These are phyloP conservation scores for Tenrec ecaudatus DNA, from an alignment of 2,113 vertebrate species.

Conservation along the genomic window DNA sequence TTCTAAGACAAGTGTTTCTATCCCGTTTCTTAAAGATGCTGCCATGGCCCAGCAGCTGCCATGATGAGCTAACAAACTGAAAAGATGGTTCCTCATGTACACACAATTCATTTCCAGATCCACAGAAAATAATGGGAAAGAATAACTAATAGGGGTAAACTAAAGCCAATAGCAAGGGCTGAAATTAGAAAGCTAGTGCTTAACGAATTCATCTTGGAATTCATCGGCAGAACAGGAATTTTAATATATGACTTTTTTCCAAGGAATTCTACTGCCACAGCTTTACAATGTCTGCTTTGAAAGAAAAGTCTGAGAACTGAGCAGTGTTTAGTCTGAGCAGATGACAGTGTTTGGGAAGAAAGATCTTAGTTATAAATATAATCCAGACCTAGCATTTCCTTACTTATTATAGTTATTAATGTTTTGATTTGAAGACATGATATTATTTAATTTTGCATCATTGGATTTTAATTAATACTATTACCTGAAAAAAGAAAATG, in stretches of 20 bases:
- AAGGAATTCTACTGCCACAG: conserved; percentile 44
- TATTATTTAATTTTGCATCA: conserved; percentile 46
- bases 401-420: not conserved
- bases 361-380: not conserved
- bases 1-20: conserved; percentile 62
- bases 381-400: conserved; percentile 19
- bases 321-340: not conserved
- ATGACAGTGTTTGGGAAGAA: not conserved
- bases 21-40: conserved; percentile 66
- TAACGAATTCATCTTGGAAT: conserved; percentile 40
- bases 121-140: conserved; percentile 50
- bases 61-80: conserved; percentile 64
- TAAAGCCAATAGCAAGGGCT: not conserved
- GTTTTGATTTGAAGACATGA: conserved; percentile 23
- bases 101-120: conserved; percentile 43
- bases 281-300: conserved; percentile 10
- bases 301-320: conserved; percentile 20
- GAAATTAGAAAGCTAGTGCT: conserved; percentile 57
- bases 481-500: conserved; percentile 43
- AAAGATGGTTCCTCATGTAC: conserved; percentile 64
- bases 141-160: conserved; percentile 43
- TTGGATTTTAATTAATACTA: conserved; percentile 24
- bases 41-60: conserved; percentile 51
- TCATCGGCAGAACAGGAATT: not conserved
- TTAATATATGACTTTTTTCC: not conserved